phyloP scores from a whole-genome alignment of 2,113 vertebrate species.

The Thymallus thymallus region DNA sequence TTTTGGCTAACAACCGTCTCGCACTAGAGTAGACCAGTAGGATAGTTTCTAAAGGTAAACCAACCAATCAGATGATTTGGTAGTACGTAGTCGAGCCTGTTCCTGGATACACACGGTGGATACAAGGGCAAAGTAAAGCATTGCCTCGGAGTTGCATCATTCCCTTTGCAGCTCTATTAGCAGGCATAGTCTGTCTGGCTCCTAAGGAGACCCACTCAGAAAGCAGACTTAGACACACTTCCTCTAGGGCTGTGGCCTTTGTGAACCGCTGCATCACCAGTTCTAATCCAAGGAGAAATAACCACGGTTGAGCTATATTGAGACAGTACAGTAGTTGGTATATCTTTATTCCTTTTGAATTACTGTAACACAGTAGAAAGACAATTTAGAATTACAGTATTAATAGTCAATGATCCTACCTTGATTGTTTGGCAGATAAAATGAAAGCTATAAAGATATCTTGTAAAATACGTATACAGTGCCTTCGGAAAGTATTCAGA shows the following conservation, averaged over 20 bases:
- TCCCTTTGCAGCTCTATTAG: slow-evolving; percentile 72
- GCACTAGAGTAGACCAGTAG: slow-evolving; percentile 61
- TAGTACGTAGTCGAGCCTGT: slow-evolving; percentile 58
- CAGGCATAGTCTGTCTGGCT: slow-evolving; percentile 66
- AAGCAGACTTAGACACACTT: slow-evolving; percentile 60
- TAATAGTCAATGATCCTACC: neutral
- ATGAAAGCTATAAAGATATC: neutral
- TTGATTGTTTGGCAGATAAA: neutral
- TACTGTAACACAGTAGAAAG: neutral
- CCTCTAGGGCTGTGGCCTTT: slow-evolving; percentile 68
- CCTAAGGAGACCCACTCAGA: slow-evolving; percentile 64
- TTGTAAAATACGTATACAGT: no score
- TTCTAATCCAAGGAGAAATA: slow-evolving; percentile 53
- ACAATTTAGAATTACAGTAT: neutral
- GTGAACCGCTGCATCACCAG: slow-evolving; percentile 60
- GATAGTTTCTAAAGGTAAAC: slow-evolving; percentile 62
- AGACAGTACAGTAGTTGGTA: neutral
- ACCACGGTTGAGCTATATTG: slow-evolving; percentile 36
- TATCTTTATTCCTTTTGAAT: neutral
- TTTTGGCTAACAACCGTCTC: slow-evolving; percentile 49
- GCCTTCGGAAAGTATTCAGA: no score
- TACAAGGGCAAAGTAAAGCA: slow-evolving; percentile 72
- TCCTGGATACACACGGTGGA: slow-evolving; percentile 61
- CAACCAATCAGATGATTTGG: slow-evolving; percentile 61
- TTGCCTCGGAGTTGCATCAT: slow-evolving; percentile 80